Base-by-base conservation (phyloP, 2,113 vertebrate species). In the Tragulus kanchil region DNA sequence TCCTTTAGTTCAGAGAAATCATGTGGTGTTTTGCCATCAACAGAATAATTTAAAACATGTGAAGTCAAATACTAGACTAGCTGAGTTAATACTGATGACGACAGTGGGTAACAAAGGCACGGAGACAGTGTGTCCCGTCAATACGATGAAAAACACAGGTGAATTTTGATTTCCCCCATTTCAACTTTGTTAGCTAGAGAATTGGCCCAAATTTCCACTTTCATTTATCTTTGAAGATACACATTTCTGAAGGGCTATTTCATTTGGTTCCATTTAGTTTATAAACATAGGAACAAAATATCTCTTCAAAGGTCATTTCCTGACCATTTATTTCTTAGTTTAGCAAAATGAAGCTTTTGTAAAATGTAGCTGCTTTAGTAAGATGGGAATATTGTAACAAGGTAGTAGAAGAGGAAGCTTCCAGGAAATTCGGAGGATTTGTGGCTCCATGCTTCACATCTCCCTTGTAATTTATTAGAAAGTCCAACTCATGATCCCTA, bases 41-140 rank as follows among this genome's bases (percentile, higher is more conserved):
- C 56, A 84, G 58, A 94, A 90, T 93, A 90, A 93, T 90, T 93
- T 83, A 84, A 93, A 97, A 92, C 85, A 94, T 8, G 31, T 90
- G 85, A 92, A 92, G 54, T 48, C 71, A 94, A 92, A 64, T 71
- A 79, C 23, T 89, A 86, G 71, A 11, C 11, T 56, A 78, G 52
- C 50, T 93, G 89, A 95, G 79, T 85, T 92, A 92, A 83, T 54
- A 54, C 42, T 85, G 92, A 64, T 0, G 0, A 95, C 17, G 56
- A 79, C n/a, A 89, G 50, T 45, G 16, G 25, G 45, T n/a, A 95
- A 89, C 2, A 26, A n/a, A 19, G 59, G 23, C 14, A 45, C 19
- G 71, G 31, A 75, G 45, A 92, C 93, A 54, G 67, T 8, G 31
- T 56, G 23, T 82, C 85, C 78, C 62, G 83, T 86, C 25, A 71